These are phyloP conservation scores for Eilema caniola DNA, from an alignment of 2,888 invertebrate species.

Conservation along the genomic window DNA sequence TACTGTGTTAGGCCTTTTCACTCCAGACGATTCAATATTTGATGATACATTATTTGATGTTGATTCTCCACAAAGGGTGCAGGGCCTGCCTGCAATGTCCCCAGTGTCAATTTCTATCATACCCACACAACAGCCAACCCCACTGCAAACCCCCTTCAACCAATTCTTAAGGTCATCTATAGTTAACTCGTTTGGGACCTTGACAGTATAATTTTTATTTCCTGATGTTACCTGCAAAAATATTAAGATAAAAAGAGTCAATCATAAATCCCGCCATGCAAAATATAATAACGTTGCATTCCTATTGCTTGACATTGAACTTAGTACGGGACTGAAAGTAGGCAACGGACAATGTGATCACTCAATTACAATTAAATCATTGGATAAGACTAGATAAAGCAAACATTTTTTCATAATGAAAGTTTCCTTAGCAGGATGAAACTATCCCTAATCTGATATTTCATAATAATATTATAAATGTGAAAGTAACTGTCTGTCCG, in stretches of 20 bases:
- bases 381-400: too few relatives aligned
- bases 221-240: constrained; percentile 73
- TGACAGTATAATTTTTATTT: constrained; percentile 84
- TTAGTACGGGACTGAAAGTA: too few relatives aligned
- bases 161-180: constrained; percentile 82
- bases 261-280: too few relatives aligned
- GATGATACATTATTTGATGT: constrained; percentile 58
- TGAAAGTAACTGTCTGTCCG: too few relatives aligned
- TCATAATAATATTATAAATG: too few relatives aligned
- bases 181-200: constrained; percentile 84
- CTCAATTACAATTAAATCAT: too few relatives aligned
- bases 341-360: too few relatives aligned
- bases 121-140: constrained; percentile 86
- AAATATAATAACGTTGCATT: too few relatives aligned
- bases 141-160: constrained; percentile 82
- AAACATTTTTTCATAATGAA: too few relatives aligned
- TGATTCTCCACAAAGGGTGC: constrained; percentile 78
- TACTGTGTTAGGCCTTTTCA: constrained; percentile 75
- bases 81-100: constrained; percentile 77
- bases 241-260: neutral
- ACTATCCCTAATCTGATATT: too few relatives aligned
- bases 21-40: constrained; percentile 66
- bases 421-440: too few relatives aligned
- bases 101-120: constrained; percentile 84
- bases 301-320: too few relatives aligned